Base-by-base conservation (phyloP, 2,797 vertebrate species). In the Pyrocephalus nanus region DNA sequence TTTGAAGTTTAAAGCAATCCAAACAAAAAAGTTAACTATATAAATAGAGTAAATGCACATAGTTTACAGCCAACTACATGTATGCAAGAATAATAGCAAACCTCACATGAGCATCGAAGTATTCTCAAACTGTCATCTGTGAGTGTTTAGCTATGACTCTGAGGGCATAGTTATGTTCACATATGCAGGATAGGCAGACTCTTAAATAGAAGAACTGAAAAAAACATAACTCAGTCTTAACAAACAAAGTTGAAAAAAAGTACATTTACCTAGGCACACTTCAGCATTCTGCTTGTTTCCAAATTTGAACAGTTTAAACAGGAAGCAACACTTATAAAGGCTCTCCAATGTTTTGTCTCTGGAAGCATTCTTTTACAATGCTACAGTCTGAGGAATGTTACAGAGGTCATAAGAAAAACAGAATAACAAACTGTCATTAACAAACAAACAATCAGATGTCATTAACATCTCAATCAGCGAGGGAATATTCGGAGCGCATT, bases 21-120 rank as follows among this genome's bases (percentile, higher is more conserved):
- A 97, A 97, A 97, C 93, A 96, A 95, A 95, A 91, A 95, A 92
- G 66, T 94, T 91, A 92, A 85, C 96, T 90, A 93, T 93, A 98
- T 96, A 98, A 98, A 98, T 97, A 97, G 96, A 97, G 50, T 92
- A 98, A 97, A 97, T 91, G 97, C 96, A 98, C 93, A 93, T 72
- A 95, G 93, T 97, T 97, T 97, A 98, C 93, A 98, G 97, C 92
- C 93, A 96, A 79, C 76, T 97, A 97, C 92, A 97, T 50, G 70
- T 94, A 97, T 71, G 89, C 73, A 95, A 97, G 86, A 97, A 95
- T 74, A 93, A 96, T 15, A 97, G 95, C 90, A 95, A 97, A 96
- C 95, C 94, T 97, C 96, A 96, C 93, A 95, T 15, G 71, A 97
- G 88, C 64, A 93, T 43, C 61, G 90, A 91, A 95, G 71, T 88